These are phyloP conservation scores for Frankliniella intonsa DNA, from an alignment of 2,888 invertebrate species.

Conservation along the genomic window DNA sequence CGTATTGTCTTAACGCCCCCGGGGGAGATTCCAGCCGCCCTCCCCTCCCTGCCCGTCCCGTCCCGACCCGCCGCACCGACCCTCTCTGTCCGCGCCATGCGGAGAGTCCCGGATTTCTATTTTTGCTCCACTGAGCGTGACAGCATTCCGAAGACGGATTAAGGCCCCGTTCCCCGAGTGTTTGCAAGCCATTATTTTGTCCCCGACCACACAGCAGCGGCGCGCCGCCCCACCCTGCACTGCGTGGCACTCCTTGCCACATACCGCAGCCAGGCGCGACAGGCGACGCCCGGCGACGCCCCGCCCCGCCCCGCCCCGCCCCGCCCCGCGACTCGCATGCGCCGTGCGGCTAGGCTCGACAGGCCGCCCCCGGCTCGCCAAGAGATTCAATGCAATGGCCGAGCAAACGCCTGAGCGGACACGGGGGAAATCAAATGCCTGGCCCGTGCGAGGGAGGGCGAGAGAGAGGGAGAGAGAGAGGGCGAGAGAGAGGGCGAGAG, in stretches of 20 bases:
- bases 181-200: slow-evolving; percentile 15
- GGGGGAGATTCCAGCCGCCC: not conserved
- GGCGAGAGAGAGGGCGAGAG: not conserved
- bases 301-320: no score
- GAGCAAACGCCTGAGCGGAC: not conserved
- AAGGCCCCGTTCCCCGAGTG: not conserved
- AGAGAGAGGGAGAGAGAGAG: not conserved
- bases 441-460: not conserved
- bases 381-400: no score
- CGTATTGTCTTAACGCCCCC: not conserved
- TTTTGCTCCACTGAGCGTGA: not conserved
- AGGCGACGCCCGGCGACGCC: no score
- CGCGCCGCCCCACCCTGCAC: not conserved
- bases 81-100: not conserved
- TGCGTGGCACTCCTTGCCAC: no score
- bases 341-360: no score
- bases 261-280: no score
- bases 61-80: not conserved
- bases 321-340: no score
- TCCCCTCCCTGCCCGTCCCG: not conserved
- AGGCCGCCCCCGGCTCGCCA: no score
- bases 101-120: not conserved
- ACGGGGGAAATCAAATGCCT: slow-evolving; percentile 14
- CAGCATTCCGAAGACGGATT: not conserved
- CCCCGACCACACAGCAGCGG: not conserved